These are phyloP conservation scores for Menidia menidia DNA, from an alignment of 2,797 vertebrate species.

Conservation along the genomic window DNA sequence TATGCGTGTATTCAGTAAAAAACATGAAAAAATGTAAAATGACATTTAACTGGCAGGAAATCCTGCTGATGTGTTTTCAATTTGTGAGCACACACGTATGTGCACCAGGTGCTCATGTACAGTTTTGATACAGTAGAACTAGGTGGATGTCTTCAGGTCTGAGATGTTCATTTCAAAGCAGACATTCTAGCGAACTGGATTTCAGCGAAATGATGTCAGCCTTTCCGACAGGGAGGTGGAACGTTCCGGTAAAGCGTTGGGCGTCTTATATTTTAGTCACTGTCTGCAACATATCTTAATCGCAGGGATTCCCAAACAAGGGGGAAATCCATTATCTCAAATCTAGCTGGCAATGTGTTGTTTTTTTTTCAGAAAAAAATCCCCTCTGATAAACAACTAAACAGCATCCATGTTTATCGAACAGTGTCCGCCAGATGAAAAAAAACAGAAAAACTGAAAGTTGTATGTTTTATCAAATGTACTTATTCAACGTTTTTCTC, in stretches of 20 bases:
- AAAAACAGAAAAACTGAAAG: neutral
- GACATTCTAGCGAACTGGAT: conserved; percentile 52
- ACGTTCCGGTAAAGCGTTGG: conserved; percentile 61
- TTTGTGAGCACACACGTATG: conserved; percentile 52
- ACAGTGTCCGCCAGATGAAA: neutral
- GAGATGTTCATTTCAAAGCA: conserved; percentile 68
- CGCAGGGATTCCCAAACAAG: conserved; percentile 59
- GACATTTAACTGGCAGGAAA: conserved; percentile 86
- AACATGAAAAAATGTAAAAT: conserved; percentile 53
- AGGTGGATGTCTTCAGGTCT: conserved; percentile 46
- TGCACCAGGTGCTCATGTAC: conserved; percentile 60
- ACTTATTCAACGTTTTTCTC: conserved; percentile 16
- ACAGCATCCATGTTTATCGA: conserved; percentile 3
- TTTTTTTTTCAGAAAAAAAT: conserved; percentile 15
- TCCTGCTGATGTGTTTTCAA: conserved; percentile 78
- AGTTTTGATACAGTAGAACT: conserved; percentile 35
- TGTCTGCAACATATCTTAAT: conserved; percentile 41
- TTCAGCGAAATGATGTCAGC: conserved; percentile 78
- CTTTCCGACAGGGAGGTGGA: conserved; percentile 51
- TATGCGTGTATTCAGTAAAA: conserved; percentile 56
- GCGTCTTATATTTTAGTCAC: conserved; percentile 43
- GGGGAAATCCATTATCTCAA: conserved; percentile 57
- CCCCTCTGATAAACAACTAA: conserved; percentile 27
- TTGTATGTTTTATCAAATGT: neutral
- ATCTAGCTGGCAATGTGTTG: neutral